Evolutionary conservation across 2,113 vertebrate species (phyloP), one percentile per base, ranked within the genome.

Genomic region (Reinhardtius hippoglossoides): DNA sequence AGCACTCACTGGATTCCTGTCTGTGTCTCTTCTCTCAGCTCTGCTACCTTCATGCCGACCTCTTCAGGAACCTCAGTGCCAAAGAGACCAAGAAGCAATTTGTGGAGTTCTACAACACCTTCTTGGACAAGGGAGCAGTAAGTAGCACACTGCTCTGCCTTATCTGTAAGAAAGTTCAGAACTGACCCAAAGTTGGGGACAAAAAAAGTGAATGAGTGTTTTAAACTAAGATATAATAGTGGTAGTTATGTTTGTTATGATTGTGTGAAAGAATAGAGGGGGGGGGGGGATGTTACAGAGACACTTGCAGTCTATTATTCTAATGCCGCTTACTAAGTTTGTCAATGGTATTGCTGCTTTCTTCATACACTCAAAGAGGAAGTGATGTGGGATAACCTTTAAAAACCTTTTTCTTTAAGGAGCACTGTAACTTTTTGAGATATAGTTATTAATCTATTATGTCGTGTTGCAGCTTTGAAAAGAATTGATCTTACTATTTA

Each of bases 71-170:
- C 12, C 90, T 96, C 86, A 95, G 81, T 65, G 42, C 95, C 90
- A 98, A 97, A 92, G 97, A 98, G 85, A 94, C 92, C 78, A 96
- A 94, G 93, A 97, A 97, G 80, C 93, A 95, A 60, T 97, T 97
- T 92, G 82, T 92, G 55, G 97, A 98, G 60, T 97, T 97, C 88
- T 94, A 91, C 90, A 96, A 95, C 89, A 96, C 71, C 60, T 98
- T 97, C 86, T 77, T 97, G 92, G 96, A 97, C 65, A 97, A 97
- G 92, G 95, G 95, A 0, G 96, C 96, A 67, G 97, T 97, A 89
- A 96, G 96, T 94, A 84, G 14, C 55, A 21, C 9, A 35, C 21
- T 9, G 3, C 8, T 8, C 61, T 31, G 23, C 13, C 55, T 50
- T 59, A 52, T 35, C 58, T 74, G 7, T 10, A 12, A 48, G 20